These are phyloP conservation scores for Drosophila villosipedis DNA, from an alignment of 2,888 invertebrate genomes.

Conservation along the genomic window DNA sequence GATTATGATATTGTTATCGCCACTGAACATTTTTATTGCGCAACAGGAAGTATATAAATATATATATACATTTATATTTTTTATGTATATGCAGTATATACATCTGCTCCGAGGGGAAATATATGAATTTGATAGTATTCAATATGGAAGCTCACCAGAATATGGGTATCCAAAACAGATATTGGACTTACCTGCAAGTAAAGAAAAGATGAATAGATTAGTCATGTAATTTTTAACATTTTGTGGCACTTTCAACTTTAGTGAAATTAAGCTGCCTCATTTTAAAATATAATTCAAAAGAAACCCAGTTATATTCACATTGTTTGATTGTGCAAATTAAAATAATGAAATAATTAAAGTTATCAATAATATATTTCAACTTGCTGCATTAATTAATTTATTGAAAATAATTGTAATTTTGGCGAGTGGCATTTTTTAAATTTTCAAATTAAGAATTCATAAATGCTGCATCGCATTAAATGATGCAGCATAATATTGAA, in stretches of 20 bases:
- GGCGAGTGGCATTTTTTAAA: background rate
- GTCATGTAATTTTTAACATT: background rate
- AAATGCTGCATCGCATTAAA: background rate
- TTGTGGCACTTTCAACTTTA: background rate
- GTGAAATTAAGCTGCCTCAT: background rate
- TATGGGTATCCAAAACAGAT: background rate
- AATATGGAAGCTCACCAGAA: constrained; percentile 5
- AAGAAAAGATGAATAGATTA: background rate
- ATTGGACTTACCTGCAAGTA: constrained; percentile 44
- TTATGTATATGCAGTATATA: background rate
- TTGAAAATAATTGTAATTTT: background rate
- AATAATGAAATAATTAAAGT: background rate
- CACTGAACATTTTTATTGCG: constrained; percentile 11
- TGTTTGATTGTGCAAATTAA: background rate
- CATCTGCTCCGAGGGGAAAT: background rate
- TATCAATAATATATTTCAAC: background rate
- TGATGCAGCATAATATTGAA: background rate
- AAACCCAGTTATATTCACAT: background rate
- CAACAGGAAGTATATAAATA: constrained; percentile 30
- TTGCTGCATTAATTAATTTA: background rate
- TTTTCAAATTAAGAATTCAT: background rate
- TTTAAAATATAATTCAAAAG: background rate
- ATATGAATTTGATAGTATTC: background rate
- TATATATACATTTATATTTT: background rate
- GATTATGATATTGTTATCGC: constrained; percentile 49